Evolutionary conservation across 2,888 invertebrate genomes (phyloP).

Genomic region (Hirtodrosophila histrioides): DNA sequence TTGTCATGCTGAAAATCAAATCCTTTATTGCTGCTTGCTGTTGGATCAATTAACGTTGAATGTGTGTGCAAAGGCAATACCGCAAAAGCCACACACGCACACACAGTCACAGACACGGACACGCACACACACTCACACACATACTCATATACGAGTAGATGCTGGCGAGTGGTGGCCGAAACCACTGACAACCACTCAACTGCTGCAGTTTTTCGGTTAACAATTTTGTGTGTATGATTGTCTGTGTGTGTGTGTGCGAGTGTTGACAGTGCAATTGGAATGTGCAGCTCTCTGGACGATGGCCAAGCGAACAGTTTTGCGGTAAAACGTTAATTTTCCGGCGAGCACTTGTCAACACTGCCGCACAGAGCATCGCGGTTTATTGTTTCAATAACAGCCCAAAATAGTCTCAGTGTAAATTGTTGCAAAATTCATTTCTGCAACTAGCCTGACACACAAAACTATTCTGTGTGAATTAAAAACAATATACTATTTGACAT

Average conservation of each 20-base stretch:
- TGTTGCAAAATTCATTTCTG: conserved; percentile 43
- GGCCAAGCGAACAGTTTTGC: conserved; percentile 66
- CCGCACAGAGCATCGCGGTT: conserved; percentile 46
- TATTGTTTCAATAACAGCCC: conserved; percentile 49
- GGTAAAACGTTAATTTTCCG: conserved; percentile 78
- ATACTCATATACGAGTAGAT: conserved; percentile 15
- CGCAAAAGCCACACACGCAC: conserved; percentile 68
- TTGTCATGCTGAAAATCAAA: conserved; percentile 77
- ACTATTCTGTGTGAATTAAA: conserved; percentile 11
- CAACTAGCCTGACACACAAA: neutral
- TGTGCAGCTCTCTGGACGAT: conserved; percentile 49
- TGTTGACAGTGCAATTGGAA: conserved; percentile 76
- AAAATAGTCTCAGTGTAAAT: conserved; percentile 35
- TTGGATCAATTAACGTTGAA: conserved; percentile 79
- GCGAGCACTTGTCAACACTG: conserved; percentile 77
- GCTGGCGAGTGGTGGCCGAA: conserved; percentile 40
- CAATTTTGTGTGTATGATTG: conserved; percentile 47
- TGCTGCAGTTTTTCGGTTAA: conserved; percentile 76
- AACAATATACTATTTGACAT: conserved; percentile 1
- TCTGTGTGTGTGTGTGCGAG: conserved; percentile 35
- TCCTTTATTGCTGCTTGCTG: conserved; percentile 79
- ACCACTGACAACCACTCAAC: conserved; percentile 76
- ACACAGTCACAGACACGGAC: conserved; percentile 22
- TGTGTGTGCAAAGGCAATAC: conserved; percentile 76
- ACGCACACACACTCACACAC: conserved; percentile 6